Evolutionary conservation across 2,797 vertebrate genomes (phyloP), one percentile per base, ranked within the genome.

Genomic region (Ptychobarbus kaznakovi): DNA sequence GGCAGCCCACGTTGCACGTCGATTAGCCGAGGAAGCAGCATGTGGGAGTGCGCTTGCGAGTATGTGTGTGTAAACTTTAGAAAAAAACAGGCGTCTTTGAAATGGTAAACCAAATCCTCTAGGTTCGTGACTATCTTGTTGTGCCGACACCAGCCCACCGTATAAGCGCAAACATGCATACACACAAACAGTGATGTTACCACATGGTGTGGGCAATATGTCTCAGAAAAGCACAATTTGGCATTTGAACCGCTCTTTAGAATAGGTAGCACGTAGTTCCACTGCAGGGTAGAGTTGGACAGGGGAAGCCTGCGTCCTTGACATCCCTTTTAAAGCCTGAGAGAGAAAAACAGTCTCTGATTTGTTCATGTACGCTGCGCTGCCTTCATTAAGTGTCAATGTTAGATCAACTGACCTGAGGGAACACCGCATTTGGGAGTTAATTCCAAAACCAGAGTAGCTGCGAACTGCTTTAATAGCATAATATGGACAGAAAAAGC

Each of bases 181-280:
- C 90, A 90, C 78, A 40, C 86, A 87, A 46, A 85, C 75, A 90
- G 76, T 81, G 77, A 88, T 90, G 88, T 90, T 89, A 91, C 93
- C 94, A 94, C 95, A 95, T 94, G 93, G 94, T 93, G 94, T 93
- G 93, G 94, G 92, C 94, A 95, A 95, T 95, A 95, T 94, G 94
- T 94, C 93, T 93, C 91, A 94, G 92, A 93, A 95, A 94, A 93
- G 92, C 92, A 94, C 92, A 93, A 92, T 92, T 94, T 95, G 94
- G 94, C 94, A 94, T 95, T 95, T 95, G 94, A 95, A 95, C 93
- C 90, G 91, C 89, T 93, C 93, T 94, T 93, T 94, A 93, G 93
- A 94, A 94, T 93, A 94, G 92, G 93, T 93, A 92, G 88, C 91
- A 91, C 86, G 85, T 90, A 92, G 89, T 92, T 92, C 92, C 91